phyloP scores from a whole-genome alignment of 2,113 vertebrate species.

The Sciurus niger region DNA sequence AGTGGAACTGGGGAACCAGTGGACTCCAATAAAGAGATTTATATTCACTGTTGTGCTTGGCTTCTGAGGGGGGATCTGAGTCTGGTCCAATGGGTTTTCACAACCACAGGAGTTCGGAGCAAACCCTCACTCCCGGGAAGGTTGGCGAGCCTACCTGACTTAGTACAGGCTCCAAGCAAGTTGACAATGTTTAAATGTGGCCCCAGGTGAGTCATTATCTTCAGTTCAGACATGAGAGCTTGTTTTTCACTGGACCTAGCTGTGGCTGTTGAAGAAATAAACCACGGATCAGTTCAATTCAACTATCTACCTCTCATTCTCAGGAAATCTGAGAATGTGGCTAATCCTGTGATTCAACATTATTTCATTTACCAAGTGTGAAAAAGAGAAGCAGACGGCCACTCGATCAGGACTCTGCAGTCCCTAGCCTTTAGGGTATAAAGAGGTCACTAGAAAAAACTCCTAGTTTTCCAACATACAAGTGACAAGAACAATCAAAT shows the following conservation, averaged over 20 bases:
- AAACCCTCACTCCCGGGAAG: not conserved
- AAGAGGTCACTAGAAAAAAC: not conserved
- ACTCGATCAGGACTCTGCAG: not conserved
- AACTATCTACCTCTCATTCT: not conserved
- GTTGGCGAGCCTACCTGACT: slow-evolving; percentile 92
- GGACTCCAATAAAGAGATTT: not conserved
- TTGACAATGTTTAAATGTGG: slow-evolving; percentile 99
- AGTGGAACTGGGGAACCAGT: too few relatives aligned
- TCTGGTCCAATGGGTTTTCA: not conserved
- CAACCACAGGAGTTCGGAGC: not conserved
- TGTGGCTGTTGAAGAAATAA: slow-evolving; percentile 91
- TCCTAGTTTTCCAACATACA: slow-evolving; percentile 2
- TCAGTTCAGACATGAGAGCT: slow-evolving; percentile 99
- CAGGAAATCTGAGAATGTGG: not conserved
- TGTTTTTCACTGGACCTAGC: slow-evolving; percentile 99
- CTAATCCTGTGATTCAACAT: not conserved
- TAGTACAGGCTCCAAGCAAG: slow-evolving; percentile 97
- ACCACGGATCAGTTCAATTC: not conserved
- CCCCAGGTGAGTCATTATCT: slow-evolving; percentile 99
- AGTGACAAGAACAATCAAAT: not conserved
- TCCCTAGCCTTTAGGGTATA: not conserved
- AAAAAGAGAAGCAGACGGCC: not conserved
- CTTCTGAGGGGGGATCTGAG: not conserved
- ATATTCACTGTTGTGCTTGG: not conserved
- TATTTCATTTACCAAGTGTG: slow-evolving; percentile 24